Conservation (phyloP, 2,888 invertebrate species). For the Andrena bicolor region DNA sequence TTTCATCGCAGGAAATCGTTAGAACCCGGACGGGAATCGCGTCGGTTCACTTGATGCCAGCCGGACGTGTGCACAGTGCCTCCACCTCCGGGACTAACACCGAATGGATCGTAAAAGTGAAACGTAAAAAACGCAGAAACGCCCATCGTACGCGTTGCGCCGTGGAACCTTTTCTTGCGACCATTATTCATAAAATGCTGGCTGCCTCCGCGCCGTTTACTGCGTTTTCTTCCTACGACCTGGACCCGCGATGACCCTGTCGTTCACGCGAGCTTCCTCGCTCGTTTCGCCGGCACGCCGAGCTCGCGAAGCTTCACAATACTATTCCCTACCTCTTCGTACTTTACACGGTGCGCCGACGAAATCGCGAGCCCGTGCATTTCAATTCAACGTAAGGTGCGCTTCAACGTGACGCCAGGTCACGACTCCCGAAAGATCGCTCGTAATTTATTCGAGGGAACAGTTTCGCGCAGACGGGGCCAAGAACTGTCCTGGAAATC, state of each 20-base stretch:
- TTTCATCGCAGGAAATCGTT: conserved; percentile 73
- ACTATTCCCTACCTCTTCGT: background rate
- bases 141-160: conserved; percentile 68
- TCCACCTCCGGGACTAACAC: conserved; percentile 52
- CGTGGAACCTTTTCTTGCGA: conserved; percentile 69
- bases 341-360: too few relatives aligned
- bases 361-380: too few relatives aligned
- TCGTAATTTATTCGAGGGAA: conserved; percentile 25
- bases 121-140: conserved; percentile 73
- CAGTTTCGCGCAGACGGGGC: background rate
- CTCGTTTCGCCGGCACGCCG: conserved; percentile 1
- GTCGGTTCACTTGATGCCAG: conserved; percentile 73
- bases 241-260: conserved; percentile 17
- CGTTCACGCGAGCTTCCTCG: conserved; percentile 4
- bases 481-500: conserved; percentile 48
- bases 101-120: conserved; percentile 72
- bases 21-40: conserved; percentile 68
- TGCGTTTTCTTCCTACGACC: conserved; percentile 54
- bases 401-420: background rate
- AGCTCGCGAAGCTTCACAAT: background rate
- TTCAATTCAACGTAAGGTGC: too few relatives aligned
- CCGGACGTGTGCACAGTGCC: conserved; percentile 71
- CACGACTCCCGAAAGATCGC: background rate
- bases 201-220: conserved; percentile 58
- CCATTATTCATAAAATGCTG: conserved; percentile 76